Evolutionary conservation across 2,888 invertebrate genomes (phyloP).

Genomic region (Drosophila acutilabella): DNA sequence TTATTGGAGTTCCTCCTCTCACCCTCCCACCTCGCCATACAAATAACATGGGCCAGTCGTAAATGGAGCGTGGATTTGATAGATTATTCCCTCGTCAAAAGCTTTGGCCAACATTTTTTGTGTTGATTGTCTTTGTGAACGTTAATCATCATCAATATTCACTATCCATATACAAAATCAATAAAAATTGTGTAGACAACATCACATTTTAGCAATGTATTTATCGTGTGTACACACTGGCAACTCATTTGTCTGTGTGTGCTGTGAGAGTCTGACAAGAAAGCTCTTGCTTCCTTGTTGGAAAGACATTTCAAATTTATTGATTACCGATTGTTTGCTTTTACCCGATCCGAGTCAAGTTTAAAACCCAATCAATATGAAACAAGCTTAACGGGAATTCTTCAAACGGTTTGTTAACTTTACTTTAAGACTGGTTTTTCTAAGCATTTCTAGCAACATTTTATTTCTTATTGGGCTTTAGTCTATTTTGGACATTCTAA

Average conservation of each 20-base stretch:
- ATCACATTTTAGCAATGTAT: conserved; percentile 49
- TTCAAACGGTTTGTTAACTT: conserved; percentile 21
- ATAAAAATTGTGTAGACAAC: conserved; percentile 52
- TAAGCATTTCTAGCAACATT: conserved; percentile 12
- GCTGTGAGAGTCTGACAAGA: conserved; percentile 11
- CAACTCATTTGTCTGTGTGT: not conserved
- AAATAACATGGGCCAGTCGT: conserved; percentile 17
- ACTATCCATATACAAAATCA: conserved; percentile 55
- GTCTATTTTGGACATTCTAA: conserved; percentile 22
- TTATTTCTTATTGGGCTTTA: conserved; percentile 25
- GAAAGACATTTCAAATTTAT: conserved; percentile 15
- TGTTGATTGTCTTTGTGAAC: not conserved
- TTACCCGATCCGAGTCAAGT: not conserved
- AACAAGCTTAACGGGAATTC: conserved; percentile 18
- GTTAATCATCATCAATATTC: conserved; percentile 39
- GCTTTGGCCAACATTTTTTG: conserved; percentile 24
- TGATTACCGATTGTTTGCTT: conserved; percentile 8
- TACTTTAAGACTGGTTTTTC: conserved; percentile 16
- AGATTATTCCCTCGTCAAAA: conserved; percentile 63
- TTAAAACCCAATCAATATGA: conserved; percentile 4
- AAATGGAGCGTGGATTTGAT: conserved; percentile 75
- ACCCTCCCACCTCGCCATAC: not conserved
- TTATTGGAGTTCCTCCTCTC: conserved; percentile 23
- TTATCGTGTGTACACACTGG: conserved; percentile 42
- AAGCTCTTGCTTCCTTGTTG: conserved; percentile 16